Percentiles rank a stretch among this genome's conserved stretches.
phyloP scores from a whole-genome alignment of 2,797 vertebrate genomes.

The Antrozous pallidus region DNA sequence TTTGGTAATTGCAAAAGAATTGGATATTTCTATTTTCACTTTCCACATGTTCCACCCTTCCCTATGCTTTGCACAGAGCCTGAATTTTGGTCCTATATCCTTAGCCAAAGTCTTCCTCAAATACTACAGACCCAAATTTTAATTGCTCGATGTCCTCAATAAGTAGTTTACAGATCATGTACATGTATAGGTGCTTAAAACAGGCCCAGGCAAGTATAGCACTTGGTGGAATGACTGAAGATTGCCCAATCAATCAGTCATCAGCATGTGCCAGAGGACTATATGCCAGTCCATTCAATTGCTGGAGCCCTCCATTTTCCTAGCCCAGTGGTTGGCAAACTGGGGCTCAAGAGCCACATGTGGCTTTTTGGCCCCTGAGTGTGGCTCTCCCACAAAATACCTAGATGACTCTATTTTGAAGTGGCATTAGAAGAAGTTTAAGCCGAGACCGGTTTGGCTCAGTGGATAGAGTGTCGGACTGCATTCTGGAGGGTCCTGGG shows the following conservation, averaged over 20 bases:
- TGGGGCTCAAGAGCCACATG: too few species aligned
- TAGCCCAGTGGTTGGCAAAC: too few species aligned
- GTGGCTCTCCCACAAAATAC: too few species aligned
- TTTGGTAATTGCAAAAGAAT: not conserved
- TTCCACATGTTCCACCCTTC: not conserved
- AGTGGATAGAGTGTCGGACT: too few species aligned
- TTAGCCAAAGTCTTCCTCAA: not conserved
- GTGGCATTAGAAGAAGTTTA: too few species aligned
- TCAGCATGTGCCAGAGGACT: not conserved
- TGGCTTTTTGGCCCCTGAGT: too few species aligned
- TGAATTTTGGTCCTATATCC: not conserved
- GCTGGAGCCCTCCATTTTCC: not conserved
- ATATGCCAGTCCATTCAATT: not conserved
- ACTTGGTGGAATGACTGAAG: not conserved
- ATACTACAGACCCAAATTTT: not conserved
- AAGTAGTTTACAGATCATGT: not conserved
- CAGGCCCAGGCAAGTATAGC: not conserved
- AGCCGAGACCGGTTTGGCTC: too few species aligned
- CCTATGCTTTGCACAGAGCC: not conserved
- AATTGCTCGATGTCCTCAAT: not conserved
- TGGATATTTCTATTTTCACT: not conserved
- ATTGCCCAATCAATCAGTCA: not conserved
- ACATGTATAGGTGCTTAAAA: not conserved
- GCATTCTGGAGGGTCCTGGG: too few species aligned
- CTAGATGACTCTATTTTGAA: too few species aligned